Conservation (phyloP, 2,888 invertebrate species). For the Caenorhabditis sinica region DNA sequence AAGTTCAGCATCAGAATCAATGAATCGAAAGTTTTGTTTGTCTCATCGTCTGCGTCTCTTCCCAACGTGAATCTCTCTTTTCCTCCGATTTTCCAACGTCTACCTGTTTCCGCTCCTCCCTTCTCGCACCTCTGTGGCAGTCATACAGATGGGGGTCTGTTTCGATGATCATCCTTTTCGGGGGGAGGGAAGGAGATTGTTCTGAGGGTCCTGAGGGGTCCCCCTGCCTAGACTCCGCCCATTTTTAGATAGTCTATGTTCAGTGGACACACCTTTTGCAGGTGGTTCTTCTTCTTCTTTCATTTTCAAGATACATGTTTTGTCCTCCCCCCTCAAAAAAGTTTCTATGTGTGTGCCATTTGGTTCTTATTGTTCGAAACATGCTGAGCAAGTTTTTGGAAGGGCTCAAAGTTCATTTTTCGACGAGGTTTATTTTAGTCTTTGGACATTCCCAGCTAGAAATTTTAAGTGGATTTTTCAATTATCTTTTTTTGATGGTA, state of each 20-base stretch:
- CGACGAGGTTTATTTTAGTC: not conserved
- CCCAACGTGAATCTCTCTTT: slow-evolving; percentile 2
- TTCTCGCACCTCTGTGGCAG: not conserved
- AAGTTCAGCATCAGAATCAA: slow-evolving; percentile 65
- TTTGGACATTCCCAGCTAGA: not conserved
- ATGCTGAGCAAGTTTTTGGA: not conserved
- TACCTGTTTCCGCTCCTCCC: slow-evolving; percentile 35
- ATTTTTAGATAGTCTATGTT: slow-evolving; percentile 8
- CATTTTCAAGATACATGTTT: slow-evolving; percentile 17
- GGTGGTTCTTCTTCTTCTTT: not conserved
- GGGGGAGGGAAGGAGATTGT: not conserved
- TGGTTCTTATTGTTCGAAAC: slow-evolving; percentile 1
- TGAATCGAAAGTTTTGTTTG: slow-evolving; percentile 56
- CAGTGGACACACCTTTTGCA: slow-evolving; percentile 5
- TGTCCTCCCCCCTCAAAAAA: not conserved
- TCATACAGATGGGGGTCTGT: slow-evolving; percentile 12
- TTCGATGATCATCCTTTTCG: slow-evolving; percentile 41
- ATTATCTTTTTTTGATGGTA: not conserved
- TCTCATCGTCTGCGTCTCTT: slow-evolving; percentile 26
- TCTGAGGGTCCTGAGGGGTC: not conserved
- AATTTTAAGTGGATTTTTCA: not conserved
- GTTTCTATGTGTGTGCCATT: slow-evolving; percentile 1
- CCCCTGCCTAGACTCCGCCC: not conserved
- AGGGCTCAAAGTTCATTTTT: slow-evolving; percentile 12
- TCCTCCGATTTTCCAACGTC: slow-evolving; percentile 30